These are phyloP conservation scores for Bovichtus diacanthus DNA, from an alignment of 2,797 vertebrate genomes.

Conservation along the genomic window DNA sequence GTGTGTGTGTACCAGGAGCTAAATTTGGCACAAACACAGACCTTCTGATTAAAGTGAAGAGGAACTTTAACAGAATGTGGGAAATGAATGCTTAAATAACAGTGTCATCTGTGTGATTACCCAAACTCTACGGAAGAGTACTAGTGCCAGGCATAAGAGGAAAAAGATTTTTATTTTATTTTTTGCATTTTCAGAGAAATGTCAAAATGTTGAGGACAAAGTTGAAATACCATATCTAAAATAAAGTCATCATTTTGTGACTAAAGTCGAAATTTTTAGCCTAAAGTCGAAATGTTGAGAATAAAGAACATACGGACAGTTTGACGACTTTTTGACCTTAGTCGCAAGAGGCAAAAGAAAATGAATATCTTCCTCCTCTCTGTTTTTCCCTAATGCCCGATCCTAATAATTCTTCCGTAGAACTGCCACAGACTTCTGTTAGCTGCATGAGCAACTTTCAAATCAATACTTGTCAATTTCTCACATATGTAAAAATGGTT, in stretches of 20 bases:
- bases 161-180: not conserved
- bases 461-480: not conserved
- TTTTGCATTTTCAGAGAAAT: not conserved
- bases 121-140: not conserved
- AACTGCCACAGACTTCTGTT: not conserved
- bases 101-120: not conserved
- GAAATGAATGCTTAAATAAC: not conserved
- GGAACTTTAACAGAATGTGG: constrained; percentile 9
- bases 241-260: too few species aligned
- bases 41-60: constrained; percentile 21
- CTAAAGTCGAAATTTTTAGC: too few species aligned
- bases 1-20: not conserved
- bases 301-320: too few species aligned
- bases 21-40: constrained; percentile 24
- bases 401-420: too few species aligned
- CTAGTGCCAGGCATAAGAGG: too few species aligned
- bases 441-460: not conserved
- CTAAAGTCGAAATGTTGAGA: too few species aligned
- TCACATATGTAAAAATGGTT: not conserved
- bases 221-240: too few species aligned
- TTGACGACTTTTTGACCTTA: too few species aligned
- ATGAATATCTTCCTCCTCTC: too few species aligned
- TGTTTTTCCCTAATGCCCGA: too few species aligned
- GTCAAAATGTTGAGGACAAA: too few species aligned
- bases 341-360: too few species aligned